Evolutionary conservation across 1,140 invertebrate genomes (phyloP).

Genomic region (Lepeophtheirus salmonis): DNA sequence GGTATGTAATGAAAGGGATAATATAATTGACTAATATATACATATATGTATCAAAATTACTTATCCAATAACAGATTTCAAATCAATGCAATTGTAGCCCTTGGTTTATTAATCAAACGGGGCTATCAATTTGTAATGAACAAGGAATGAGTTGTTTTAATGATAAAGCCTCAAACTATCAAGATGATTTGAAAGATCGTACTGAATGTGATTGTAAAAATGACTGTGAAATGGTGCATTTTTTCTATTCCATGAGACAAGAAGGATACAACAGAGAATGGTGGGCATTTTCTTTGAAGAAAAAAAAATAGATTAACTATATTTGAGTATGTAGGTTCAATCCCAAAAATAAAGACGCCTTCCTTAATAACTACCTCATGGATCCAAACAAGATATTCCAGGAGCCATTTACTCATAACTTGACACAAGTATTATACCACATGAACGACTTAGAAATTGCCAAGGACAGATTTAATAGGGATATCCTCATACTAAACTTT

Average conservation of each 20-base stretch:
- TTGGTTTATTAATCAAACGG: conserved; percentile 8
- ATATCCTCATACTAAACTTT: conserved; percentile 4
- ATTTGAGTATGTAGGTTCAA: neutral
- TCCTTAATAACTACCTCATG: neutral
- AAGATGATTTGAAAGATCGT: conserved; percentile 8
- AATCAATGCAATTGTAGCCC: conserved; percentile 5
- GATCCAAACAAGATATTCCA: conserved; percentile 4
- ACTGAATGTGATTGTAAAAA: conserved; percentile 12
- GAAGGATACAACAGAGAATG: neutral
- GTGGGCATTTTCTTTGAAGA: neutral
- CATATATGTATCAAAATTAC: neutral
- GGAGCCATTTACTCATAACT: neutral
- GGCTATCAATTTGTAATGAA: neutral
- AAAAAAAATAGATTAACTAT: neutral
- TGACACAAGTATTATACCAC: neutral
- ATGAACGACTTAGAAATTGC: neutral
- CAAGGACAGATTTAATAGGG: neutral
- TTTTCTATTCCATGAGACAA: conserved; percentile 7
- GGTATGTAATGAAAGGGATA: neutral
- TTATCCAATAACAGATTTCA: neutral
- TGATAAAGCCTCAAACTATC: conserved; percentile 3
- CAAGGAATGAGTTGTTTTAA: neutral
- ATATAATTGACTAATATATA: neutral
- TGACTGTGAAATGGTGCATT: conserved; percentile 9
- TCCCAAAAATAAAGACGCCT: neutral